Conservation (phyloP, 2,888 invertebrate species). For the Tiphia femorata region DNA sequence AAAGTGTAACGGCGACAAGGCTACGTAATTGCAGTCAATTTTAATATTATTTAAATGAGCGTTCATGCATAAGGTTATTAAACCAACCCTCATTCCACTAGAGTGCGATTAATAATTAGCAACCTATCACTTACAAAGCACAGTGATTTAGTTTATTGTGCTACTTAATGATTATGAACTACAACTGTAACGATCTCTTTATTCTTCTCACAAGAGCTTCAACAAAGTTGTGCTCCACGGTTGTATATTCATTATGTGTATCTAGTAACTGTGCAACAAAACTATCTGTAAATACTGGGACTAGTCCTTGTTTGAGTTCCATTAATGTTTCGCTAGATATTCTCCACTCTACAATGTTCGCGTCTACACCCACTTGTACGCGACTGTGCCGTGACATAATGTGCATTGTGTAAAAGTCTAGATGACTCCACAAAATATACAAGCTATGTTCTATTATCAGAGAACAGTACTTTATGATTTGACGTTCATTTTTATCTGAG, state of each 20-base stretch:
- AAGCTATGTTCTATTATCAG: conserved; percentile 80
- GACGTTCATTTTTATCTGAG: conserved; percentile 72
- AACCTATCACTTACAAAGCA: too few species aligned
- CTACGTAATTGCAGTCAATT: too few species aligned
- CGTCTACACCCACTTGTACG: conserved; percentile 57
- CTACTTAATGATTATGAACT: conserved; percentile 77
- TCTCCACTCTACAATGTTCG: conserved; percentile 69
- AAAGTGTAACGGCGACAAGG: too few species aligned
- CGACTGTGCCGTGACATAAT: conserved; percentile 70
- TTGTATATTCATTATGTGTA: conserved; percentile 77
- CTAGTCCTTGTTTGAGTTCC: conserved; percentile 79
- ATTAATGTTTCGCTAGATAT: conserved; percentile 75
- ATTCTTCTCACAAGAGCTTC: conserved; percentile 83
- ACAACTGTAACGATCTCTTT: conserved; percentile 83
- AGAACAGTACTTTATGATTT: conserved; percentile 74
- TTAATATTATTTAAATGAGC: too few species aligned
- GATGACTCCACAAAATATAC: conserved; percentile 83
- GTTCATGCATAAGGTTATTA: too few species aligned
- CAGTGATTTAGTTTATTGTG: too few species aligned
- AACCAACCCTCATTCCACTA: too few species aligned
- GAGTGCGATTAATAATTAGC: too few species aligned
- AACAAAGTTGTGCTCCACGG: conserved; percentile 78
- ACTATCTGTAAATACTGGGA: conserved; percentile 82
- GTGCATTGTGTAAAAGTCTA: conserved; percentile 79
- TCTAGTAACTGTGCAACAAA: conserved; percentile 82